Conservation (phyloP, 64 coral and sea anemone species). For the Astreopora myriophthalma region DNA sequence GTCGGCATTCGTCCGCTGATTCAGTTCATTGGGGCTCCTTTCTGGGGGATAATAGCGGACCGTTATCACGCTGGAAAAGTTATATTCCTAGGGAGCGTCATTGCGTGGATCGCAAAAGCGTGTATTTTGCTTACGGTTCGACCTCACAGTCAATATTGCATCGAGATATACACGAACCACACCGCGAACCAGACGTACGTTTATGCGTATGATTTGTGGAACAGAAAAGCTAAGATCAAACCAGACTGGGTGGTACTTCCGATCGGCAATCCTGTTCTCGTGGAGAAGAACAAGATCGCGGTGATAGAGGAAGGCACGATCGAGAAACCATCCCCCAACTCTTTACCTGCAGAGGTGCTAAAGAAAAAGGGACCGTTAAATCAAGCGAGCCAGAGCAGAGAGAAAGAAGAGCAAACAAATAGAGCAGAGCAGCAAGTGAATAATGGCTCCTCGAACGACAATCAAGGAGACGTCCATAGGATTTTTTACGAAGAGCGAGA, state of each 20-base stretch:
- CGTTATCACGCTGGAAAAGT: constrained; percentile 67
- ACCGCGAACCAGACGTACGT: constrained; percentile 57
- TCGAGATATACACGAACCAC: constrained; percentile 47
- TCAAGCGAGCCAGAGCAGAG: neutral
- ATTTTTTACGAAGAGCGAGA: neutral
- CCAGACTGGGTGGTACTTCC: constrained; percentile 20
- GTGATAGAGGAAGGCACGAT: neutral
- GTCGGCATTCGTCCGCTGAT: constrained; percentile 72
- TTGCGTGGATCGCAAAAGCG: constrained; percentile 82
- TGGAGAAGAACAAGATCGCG: neutral
- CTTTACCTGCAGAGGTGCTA: neutral
- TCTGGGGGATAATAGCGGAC: constrained; percentile 77
- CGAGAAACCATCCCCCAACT: neutral
- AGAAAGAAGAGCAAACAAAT: neutral
- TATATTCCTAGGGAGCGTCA: constrained; percentile 56
- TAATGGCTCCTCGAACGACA: neutral
- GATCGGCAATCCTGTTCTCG: neutral
- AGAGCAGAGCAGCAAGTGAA: neutral
- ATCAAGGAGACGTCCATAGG: neutral
- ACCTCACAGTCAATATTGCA: constrained; percentile 68
- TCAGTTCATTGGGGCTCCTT: constrained; percentile 75
- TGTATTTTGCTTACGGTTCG: constrained; percentile 49
- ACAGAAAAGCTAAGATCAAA: neutral
- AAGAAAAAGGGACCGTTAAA: neutral
- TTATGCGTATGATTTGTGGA: constrained; percentile 64